These are phyloP conservation scores for Botrylloides violaceus DNA, from an alignment of 23 tunicate species.

Conservation along the genomic window DNA sequence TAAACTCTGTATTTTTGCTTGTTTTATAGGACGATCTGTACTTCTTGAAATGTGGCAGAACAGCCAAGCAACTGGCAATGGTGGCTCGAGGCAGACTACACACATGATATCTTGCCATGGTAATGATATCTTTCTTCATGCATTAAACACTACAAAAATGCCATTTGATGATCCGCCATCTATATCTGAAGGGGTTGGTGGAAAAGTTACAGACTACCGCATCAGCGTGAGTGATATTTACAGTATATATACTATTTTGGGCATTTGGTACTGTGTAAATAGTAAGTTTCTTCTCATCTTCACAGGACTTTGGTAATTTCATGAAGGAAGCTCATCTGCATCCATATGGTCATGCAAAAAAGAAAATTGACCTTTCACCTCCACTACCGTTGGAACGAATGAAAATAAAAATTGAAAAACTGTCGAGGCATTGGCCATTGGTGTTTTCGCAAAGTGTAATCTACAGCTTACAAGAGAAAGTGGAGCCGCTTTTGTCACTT, in stretches of 20 bases:
- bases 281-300: too few species aligned
- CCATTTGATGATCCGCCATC: conserved; percentile 90
- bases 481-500: conserved; percentile 36
- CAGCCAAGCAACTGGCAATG: background rate
- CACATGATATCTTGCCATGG: conserved; percentile 91
- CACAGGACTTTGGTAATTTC: conserved; percentile 45
- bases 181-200: conserved; percentile 52
- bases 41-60: conserved; percentile 80
- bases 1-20: too few species aligned
- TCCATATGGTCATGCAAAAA: conserved; percentile 25
- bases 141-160: conserved; percentile 34
- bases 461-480: conserved; percentile 41
- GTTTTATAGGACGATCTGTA: conserved; percentile 69
- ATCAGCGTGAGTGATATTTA: conserved; percentile 40
- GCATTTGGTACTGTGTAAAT: too few species aligned
- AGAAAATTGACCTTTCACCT: background rate
- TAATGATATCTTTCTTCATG: conserved; percentile 83
- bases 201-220: conserved; percentile 78
- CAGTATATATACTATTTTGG: too few species aligned
- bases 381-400: conserved; percentile 35
- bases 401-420: conserved; percentile 21
- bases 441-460: conserved; percentile 55
- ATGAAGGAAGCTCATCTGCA: conserved; percentile 43
- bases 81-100: conserved; percentile 34
- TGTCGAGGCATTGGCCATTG: conserved; percentile 60